Base-by-base conservation (phyloP, 2,113 vertebrate species). In the Gymnogyps californianus region DNA sequence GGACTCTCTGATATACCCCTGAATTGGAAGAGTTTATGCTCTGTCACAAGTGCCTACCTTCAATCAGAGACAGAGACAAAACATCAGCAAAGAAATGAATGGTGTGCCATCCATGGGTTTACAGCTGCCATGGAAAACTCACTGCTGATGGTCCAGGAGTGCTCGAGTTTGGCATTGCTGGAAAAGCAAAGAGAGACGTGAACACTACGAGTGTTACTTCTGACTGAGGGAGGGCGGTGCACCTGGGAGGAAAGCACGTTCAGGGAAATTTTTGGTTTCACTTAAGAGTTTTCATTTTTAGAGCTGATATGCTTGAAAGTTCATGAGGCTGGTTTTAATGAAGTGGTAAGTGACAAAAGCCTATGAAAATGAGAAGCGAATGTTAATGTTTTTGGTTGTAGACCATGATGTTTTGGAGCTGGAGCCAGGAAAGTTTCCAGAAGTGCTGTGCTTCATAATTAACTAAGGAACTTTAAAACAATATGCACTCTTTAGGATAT, bases 161-260 rank as follows among this genome's bases (percentile, higher is more conserved):
- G 9, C 9, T 3, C 3, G 46, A 58, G 12, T 16, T 36, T 1
- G 2, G 38, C 47, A 54, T 15, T 64, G 26, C 42, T 58, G 62
- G 32, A 71, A 83, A 85, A 75, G 29, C 29, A 61, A 46, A n/a
- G 4, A 38, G 10, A 34, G 25, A 47, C 0, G 1, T 15, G 26
- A 66, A 51, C 0, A 1, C 20, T 24, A 5, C 0, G 1, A 61
- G 18, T 34, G 26, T 38, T 65, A 32, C 36, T 26, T 49, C 51
- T 71, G 65, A 76, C 6, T 25, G 40, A 83, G 10, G 20, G 46
- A 83, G 12, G 9, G 18, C 8, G 49, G 31, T 11, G 32, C 38
- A 71, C 17, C 16, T 70, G 44, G 52, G 54, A 64, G 49, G 47
- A 75, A 75, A 69, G 13, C 11, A 25, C 1, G 1, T 32, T 86